Percentiles rank a stretch among this genome's conserved stretches.
Evolutionary conservation across 2,797 vertebrate species (phyloP).

Genomic region (Dallia pectoralis): DNA sequence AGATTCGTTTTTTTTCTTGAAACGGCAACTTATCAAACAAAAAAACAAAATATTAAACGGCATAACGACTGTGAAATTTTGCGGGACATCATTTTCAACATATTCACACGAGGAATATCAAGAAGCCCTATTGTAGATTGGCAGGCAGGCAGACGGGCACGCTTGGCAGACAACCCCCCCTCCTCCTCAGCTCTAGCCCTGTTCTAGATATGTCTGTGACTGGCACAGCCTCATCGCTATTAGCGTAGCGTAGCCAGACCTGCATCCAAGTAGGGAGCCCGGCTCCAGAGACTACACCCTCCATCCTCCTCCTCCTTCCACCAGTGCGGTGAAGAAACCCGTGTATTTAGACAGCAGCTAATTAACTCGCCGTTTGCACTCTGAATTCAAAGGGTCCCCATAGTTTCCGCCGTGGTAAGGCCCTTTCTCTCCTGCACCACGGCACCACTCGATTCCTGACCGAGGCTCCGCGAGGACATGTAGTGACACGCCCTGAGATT

Average conservation of each 20-base stretch:
- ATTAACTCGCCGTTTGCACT: slow-evolving; percentile 53
- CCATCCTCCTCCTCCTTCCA: slow-evolving; percentile 31
- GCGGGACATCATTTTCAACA: too few species aligned
- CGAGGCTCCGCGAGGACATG: slow-evolving; percentile 5
- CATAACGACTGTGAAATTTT: too few species aligned
- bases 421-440: slow-evolving; percentile 20
- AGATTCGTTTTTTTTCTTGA: slow-evolving; percentile 23
- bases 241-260: too few species aligned
- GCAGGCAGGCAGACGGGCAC: slow-evolving; percentile 28
- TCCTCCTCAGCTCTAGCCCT: slow-evolving; percentile 31
- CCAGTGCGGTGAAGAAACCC: slow-evolving; percentile 29
- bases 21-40: too few species aligned
- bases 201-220: slow-evolving; percentile 42
- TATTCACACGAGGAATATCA: too few species aligned
- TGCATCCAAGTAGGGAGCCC: too few species aligned
- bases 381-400: slow-evolving; percentile 31
- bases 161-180: too few species aligned
- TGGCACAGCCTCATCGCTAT: not conserved
- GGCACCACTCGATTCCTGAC: not conserved
- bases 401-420: slow-evolving; percentile 23
- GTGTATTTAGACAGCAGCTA: slow-evolving; percentile 47
- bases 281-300: not conserved
- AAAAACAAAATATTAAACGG: too few species aligned
- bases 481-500: slow-evolving; percentile 25
- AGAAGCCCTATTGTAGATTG: not conserved